Evolutionary conservation across 2,797 vertebrate species (phyloP).

Genomic region (Antennarius maculatus): DNA sequence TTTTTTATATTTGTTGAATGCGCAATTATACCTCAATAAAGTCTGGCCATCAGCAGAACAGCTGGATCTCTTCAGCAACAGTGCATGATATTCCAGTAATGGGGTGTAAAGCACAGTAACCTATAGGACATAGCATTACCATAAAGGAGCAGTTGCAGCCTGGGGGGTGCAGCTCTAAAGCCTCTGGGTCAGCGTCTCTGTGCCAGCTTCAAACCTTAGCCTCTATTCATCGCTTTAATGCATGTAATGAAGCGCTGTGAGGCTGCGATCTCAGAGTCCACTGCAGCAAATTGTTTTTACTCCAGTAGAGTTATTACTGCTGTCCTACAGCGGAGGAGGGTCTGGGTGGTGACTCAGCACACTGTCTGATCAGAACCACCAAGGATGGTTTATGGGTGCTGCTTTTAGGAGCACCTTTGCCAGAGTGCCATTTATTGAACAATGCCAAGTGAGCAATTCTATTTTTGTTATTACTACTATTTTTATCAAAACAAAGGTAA

Average conservation of each 20-base stretch:
- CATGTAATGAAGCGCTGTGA: constrained; percentile 71
- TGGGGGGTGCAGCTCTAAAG: constrained; percentile 30
- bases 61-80: background rate
- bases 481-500: background rate
- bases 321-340: constrained; percentile 66
- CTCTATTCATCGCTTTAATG: constrained; percentile 64
- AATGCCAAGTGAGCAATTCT: constrained; percentile 71
- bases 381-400: constrained; percentile 67
- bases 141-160: constrained; percentile 15
- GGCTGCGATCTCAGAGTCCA: constrained; percentile 63
- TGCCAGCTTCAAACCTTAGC: constrained; percentile 45
- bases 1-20: background rate
- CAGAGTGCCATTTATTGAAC: constrained; percentile 69
- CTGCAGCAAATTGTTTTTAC: constrained; percentile 77
- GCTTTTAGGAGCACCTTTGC: constrained; percentile 62
- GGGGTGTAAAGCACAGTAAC: background rate
- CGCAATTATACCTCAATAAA: background rate
- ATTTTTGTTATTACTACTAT: constrained; percentile 1
- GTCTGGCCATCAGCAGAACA: background rate
- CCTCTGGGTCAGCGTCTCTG: constrained; percentile 46
- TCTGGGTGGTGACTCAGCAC: constrained; percentile 73
- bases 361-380: constrained; percentile 49
- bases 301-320: constrained; percentile 67
- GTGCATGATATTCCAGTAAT: background rate
- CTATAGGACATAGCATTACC: constrained; percentile 9